Base-by-base conservation (phyloP, 37 sponge, comb jelly and placozoan genomes). In the Dysidea cf. avara region DNA sequence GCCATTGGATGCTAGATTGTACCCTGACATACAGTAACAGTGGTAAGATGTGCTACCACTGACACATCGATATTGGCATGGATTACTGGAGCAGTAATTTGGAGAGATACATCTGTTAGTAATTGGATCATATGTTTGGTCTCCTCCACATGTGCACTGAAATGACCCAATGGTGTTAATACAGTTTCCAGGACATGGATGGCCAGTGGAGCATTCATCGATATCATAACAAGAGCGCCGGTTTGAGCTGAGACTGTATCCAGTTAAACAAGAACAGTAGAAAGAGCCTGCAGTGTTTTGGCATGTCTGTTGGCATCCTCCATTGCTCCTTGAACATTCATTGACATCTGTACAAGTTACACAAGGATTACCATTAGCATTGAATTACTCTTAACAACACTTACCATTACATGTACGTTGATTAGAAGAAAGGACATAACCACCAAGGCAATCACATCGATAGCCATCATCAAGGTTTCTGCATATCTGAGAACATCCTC, bases 401-500 rank as follows among this genome's bases (percentile, higher is more conserved):
- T 53, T 52, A 69, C 57, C 84, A 46, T 48, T 43, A 53, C 86
- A 85, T 0, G 40, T 17, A 20, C 61, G 39, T 39, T n/a, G n/a
- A n/a, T n/a, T n/a, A n/a, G 61, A 46, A 5, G 40, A 48, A 2
- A 71, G 64, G 7, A n/a, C 30, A 40, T 40, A 85, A 0, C 86
- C 86, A 72, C 53, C 24, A 20, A 24, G 39, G 54, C 86, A 85
- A 17, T 65, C 53, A 33, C 86, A 85, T 16, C 37, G 14, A 47
- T 57, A 78, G 26, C 62, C 30, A 20, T 79, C 79, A 30, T 22
- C 53, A 78, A 58, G 64, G 68, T 85, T 78, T 5, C 33, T 64
- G 39, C 86, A 85, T 16, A 30, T 68, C 39, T 78, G 73, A 6
- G 37, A 58, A 53, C 86, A 85, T 13, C 66, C 72, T 33, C 72